Evolutionary conservation across 2,888 invertebrate species (phyloP), one percentile per base, ranked within the genome.

Genomic region (Cerceris ruficornis): DNA sequence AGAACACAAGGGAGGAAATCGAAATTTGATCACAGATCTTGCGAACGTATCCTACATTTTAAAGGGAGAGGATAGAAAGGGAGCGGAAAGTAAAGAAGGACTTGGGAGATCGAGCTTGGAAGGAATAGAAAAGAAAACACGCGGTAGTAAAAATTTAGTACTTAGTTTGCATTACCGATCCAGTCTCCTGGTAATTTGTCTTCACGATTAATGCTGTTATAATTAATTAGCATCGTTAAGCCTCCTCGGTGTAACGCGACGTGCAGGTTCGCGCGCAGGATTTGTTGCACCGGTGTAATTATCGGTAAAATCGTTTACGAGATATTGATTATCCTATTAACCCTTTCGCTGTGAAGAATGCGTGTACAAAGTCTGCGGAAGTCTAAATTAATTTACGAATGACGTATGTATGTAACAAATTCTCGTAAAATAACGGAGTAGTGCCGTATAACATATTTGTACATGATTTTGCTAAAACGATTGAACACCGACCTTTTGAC

Each of bases 1-100:
- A 69, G 60, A 70, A 83, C 75, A 59, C 61, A 9, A 43, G 28
- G 14, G 84, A 87, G 65, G 74, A 69, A 81, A 83, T 72, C 75
- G 80, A 86, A 88, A 88, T 87, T 84, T 85, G 85, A 88, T 90
- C 88, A 88, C 88, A 90, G 88, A 80, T 87, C 84, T 88, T 83
- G 87, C 84, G 83, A 89, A 88, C 83, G 82, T 78, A 77, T 78
- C 57, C 61, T 69, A 69, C 59, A 67, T 78, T 64, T 69, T 57
- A 60, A 54, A 58, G 55, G 58, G 69, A 64, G 68, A 58, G 62
- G 59, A 62, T 60, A 64, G 54, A 60, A 64, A 80, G 66, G 71
- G 68, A 64, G 68, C 42, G 69, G 60, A 62, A 74, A 68, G 75
- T 58, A 55, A 75, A 58, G 2, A 13, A 42, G 54, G 57, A 15